These are phyloP conservation scores for Cheirogaleus major DNA, from an alignment of 2,797 vertebrate genomes.

Conservation along the genomic window DNA sequence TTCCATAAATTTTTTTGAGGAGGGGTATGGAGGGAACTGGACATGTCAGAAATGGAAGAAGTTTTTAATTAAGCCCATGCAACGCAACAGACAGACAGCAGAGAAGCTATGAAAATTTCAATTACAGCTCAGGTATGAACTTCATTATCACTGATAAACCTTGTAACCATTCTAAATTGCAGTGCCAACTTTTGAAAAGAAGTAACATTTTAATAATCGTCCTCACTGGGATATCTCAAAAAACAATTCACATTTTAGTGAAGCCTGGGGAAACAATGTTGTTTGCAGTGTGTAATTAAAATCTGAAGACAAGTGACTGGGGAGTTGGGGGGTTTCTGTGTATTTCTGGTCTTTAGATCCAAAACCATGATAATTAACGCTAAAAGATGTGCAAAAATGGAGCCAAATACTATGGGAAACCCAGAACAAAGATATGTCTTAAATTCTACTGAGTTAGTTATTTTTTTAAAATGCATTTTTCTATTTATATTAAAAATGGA, in stretches of 20 bases:
- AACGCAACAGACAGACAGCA: not conserved
- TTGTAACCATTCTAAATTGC: not conserved
- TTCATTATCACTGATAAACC: constrained; percentile 13
- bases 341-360: constrained; percentile 6
- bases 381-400: not conserved
- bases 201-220: constrained; percentile 52
- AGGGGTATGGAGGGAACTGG: not conserved
- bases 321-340: not conserved
- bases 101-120: constrained; percentile 23
- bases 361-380: not conserved
- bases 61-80: not conserved
- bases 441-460: not conserved
- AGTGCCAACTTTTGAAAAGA: constrained; percentile 17
- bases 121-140: not conserved
- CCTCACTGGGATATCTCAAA: constrained; percentile 24
- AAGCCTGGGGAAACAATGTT: constrained; percentile 38
- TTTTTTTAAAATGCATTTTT: not conserved
- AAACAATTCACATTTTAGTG: constrained; percentile 1
- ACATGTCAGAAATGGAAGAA: not conserved
- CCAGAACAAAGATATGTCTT: not conserved
- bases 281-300: constrained; percentile 32
- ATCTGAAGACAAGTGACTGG: not conserved
- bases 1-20: not conserved
- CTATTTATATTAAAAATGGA: not conserved
- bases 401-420: not conserved